Conservation (phyloP, 2,113 vertebrate genomes). For the Bucco capensis region DNA sequence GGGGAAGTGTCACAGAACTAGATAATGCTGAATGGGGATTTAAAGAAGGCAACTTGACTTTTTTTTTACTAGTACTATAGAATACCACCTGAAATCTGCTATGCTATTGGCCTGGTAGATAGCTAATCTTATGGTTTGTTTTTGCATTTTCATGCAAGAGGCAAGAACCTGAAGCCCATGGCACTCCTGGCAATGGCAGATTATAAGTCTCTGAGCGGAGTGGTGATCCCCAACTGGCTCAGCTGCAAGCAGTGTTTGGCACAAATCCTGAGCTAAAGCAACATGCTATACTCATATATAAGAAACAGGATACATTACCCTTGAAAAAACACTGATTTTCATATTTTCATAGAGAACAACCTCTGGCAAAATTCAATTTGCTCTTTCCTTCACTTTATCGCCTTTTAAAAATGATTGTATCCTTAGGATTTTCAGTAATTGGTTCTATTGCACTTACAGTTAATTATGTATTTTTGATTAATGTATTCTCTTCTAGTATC, state of each 20-base stretch:
- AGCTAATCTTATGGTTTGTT: not conserved
- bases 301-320: not conserved
- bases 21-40: not conserved
- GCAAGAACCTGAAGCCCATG: not conserved
- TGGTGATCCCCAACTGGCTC: not conserved
- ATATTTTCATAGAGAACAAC: not conserved
- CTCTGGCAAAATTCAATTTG: slow-evolving; percentile 34
- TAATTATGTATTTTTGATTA: slow-evolving; percentile 53
- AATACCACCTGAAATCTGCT: not conserved
- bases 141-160: not conserved
- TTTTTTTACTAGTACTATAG: not conserved
- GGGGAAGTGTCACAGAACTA: not conserved
- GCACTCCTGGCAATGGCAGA: not conserved
- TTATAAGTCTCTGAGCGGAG: not conserved
- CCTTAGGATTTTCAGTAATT: slow-evolving; percentile 38
- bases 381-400: slow-evolving; percentile 15
- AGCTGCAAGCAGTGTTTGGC: not conserved
- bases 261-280: not conserved
- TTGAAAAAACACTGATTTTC: slow-evolving; percentile 1
- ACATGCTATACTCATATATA: not conserved
- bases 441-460: slow-evolving; percentile 20
- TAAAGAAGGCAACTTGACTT: not conserved
- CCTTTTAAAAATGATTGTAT: slow-evolving; percentile 47
- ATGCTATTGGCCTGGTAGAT: not conserved
- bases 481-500: slow-evolving; percentile 28